A percentile compares a stretch with the other conserved stretches of the same genome.
These are phyloP conservation scores for Pyrrhosoma nymphula DNA, from an alignment of 2,888 invertebrate species.

Conservation along the genomic window DNA sequence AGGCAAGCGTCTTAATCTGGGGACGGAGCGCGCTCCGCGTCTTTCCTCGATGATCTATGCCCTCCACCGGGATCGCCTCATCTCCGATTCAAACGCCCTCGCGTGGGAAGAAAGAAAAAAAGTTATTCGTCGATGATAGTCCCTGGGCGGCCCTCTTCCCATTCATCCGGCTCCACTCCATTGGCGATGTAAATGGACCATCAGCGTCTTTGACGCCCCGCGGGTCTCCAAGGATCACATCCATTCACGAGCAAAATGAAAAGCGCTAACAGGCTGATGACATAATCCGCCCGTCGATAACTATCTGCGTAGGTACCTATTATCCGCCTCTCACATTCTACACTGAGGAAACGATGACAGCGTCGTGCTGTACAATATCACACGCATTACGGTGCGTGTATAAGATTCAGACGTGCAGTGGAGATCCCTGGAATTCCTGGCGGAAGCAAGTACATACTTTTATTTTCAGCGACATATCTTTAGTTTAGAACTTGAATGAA, in stretches of 20 bases:
- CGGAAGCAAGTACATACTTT: not conserved
- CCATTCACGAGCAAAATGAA: not conserved
- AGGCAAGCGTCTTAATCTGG: not conserved
- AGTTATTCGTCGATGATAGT: not conserved
- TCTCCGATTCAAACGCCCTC: not conserved
- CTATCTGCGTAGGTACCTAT: not conserved
- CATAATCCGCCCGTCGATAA: not conserved
- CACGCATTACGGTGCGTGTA: not conserved
- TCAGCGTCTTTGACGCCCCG: conserved; percentile 19
- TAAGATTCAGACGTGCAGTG: not conserved
- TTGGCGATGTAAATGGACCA: not conserved
- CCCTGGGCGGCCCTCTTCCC: not conserved
- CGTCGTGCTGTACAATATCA: not conserved
- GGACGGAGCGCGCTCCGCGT: not conserved
- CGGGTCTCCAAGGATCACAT: not conserved
- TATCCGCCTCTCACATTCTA: not conserved
- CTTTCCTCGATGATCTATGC: not conserved
- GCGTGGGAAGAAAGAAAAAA: not conserved
- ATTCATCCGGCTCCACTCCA: conserved; percentile 10
- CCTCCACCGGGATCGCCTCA: not conserved
- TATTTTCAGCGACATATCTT: no score
- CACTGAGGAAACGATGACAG: not conserved
- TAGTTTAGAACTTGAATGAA: no score
- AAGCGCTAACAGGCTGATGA: conserved; percentile 8
- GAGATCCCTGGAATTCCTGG: not conserved